A percentile compares a stretch with the other conserved stretches of the same genome.
Evolutionary conservation across 92 coral and sea anemone genomes (phyloP).

Genomic region (Paragorgia papillata): DNA sequence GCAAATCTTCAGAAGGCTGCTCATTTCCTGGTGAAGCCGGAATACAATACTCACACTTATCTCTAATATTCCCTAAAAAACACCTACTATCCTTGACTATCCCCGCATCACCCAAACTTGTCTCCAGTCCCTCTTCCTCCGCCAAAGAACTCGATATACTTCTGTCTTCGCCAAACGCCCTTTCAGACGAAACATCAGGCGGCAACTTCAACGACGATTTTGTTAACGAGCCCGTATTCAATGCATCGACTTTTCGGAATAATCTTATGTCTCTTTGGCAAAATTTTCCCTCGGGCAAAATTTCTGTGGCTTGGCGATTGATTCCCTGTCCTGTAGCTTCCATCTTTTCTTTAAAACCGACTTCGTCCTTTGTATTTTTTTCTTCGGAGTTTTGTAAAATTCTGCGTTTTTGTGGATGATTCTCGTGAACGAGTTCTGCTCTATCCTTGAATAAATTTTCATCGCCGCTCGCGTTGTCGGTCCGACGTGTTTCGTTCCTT

Average conservation of each 20-base stretch:
- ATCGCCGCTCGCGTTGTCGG: neutral
- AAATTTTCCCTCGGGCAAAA: neutral
- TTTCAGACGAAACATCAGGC: neutral
- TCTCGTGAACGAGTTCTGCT: neutral
- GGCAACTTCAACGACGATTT: neutral
- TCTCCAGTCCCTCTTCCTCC: neutral
- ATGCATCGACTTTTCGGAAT: neutral
- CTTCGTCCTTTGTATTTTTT: neutral
- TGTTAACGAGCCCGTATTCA: neutral
- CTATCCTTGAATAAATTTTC: neutral
- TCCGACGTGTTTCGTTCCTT: neutral
- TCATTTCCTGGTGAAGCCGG: constrained; percentile 71
- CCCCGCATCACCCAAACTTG: neutral
- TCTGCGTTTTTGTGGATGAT: neutral
- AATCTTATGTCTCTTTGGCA: neutral
- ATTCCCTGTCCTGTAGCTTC: neutral
- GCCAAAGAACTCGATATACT: neutral
- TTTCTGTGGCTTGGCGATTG: neutral
- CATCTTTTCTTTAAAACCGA: neutral
- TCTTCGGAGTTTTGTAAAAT: neutral
- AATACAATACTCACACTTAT: constrained; percentile 23
- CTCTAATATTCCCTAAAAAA: neutral
- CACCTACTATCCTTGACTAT: neutral
- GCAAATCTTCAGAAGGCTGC: constrained; percentile 46
- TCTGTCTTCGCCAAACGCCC: neutral